phyloP scores from a whole-genome alignment of 2,113 vertebrate genomes.

The Morone chrysops region DNA sequence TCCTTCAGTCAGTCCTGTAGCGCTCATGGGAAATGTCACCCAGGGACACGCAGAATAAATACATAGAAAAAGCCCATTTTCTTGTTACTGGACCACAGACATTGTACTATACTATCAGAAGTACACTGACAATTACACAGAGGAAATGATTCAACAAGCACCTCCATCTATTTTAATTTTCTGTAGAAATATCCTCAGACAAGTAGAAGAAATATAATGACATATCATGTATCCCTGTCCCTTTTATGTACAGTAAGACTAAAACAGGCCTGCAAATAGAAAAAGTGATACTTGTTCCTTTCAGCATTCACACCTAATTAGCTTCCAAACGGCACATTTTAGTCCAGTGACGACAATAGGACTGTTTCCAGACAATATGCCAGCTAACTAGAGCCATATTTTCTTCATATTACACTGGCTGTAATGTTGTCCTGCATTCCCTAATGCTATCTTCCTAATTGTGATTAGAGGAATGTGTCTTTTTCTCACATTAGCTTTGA shows the following conservation, averaged over 20 bases:
- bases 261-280: slow-evolving; percentile 45
- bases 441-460: not conserved
- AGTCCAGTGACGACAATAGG: slow-evolving; percentile 41
- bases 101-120: not conserved
- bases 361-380: slow-evolving; percentile 50
- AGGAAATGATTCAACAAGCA: not conserved
- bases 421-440: slow-evolving; percentile 3
- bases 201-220: not conserved
- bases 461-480: slow-evolving; percentile 4
- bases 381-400: slow-evolving; percentile 47
- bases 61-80: not conserved
- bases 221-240: not conserved
- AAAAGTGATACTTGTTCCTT: slow-evolving; percentile 43
- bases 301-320: slow-evolving; percentile 60
- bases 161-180: slow-evolving; percentile 1
- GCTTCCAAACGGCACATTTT: slow-evolving; percentile 49
- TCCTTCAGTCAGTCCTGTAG: slow-evolving; percentile 10
- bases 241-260: slow-evolving; percentile 15
- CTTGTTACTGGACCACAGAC: not conserved
- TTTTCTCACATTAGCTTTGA: slow-evolving; percentile 44
- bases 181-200: slow-evolving; percentile 9
- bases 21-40: not conserved
- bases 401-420: slow-evolving; percentile 7
- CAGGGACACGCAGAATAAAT: slow-evolving; percentile 5
- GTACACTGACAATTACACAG: not conserved